These are phyloP conservation scores for Varecia variegata DNA, from an alignment of 2,797 vertebrate species.

Conservation along the genomic window DNA sequence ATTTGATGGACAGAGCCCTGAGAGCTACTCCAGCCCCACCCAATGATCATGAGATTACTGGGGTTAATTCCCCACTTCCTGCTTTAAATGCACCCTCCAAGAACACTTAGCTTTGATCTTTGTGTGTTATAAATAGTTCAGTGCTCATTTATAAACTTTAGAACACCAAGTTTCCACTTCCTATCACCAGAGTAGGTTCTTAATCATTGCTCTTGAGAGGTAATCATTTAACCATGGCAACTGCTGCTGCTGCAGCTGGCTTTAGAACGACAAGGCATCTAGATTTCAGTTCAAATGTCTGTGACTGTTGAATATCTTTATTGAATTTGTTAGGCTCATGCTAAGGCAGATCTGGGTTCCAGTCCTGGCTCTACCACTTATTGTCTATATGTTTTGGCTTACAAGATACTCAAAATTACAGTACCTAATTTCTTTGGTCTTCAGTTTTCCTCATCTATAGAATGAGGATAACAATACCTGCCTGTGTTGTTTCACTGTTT, in stretches of 20 bases:
- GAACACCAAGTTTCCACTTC: constrained; percentile 37
- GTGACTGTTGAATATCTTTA: not conserved
- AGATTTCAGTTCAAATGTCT: not conserved
- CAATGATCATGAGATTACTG: not conserved
- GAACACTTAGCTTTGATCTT: not conserved
- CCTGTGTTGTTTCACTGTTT: not conserved
- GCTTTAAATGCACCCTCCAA: not conserved
- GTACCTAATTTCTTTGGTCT: not conserved
- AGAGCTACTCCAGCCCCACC: not conserved
- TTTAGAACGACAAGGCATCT: not conserved
- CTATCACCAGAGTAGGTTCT: not conserved
- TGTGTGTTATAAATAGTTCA: not conserved
- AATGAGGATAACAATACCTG: not conserved
- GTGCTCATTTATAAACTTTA: constrained; percentile 12
- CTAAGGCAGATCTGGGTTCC: not conserved
- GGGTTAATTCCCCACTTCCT: not conserved
- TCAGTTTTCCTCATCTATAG: not conserved
- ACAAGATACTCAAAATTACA: not conserved
- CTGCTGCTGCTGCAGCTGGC: not conserved
- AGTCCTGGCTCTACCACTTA: not conserved
- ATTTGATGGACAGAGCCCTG: not conserved
- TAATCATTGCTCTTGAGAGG: not conserved
- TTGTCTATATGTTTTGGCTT: not conserved
- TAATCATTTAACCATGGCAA: not conserved
- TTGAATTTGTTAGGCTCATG: not conserved